Evolutionary conservation across 2,888 invertebrate species (phyloP).

Genomic region (Drosophila anceps): DNA sequence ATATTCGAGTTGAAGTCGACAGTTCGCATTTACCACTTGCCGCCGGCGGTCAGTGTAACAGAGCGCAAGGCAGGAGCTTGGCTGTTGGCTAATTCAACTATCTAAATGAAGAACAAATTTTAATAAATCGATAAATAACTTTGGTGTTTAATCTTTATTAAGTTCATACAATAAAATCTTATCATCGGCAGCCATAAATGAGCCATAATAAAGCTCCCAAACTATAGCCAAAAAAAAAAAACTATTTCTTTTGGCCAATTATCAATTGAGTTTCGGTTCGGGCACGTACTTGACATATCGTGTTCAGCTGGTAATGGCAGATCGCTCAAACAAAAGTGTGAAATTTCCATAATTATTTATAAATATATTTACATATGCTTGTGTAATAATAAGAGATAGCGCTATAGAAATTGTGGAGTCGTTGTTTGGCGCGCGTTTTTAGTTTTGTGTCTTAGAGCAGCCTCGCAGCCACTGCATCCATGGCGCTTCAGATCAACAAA

Average conservation of each 20-base stretch:
- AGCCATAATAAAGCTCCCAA: neutral
- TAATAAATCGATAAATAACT: neutral
- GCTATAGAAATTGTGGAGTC: neutral
- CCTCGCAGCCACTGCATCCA: neutral
- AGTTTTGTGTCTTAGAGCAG: neutral
- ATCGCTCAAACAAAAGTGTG: neutral
- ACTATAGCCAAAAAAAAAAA: neutral
- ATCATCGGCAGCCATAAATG: neutral
- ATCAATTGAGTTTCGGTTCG: slow-evolving; percentile 4
- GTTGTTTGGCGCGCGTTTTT: neutral
- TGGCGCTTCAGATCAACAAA: slow-evolving; percentile 24
- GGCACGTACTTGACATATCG: slow-evolving; percentile 33
- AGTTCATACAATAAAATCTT: neutral
- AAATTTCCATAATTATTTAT: neutral
- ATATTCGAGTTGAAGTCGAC: neutral
- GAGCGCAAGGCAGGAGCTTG: no score
- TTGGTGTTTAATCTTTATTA: neutral
- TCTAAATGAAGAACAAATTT: neutral
- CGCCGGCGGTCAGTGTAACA: slow-evolving; percentile 15
- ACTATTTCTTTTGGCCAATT: neutral
- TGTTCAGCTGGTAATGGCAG: slow-evolving; percentile 22
- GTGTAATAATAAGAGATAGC: neutral
- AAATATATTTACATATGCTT: neutral
- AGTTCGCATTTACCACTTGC: slow-evolving; percentile 28
- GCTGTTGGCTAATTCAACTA: neutral